A percentile compares a stretch with the other conserved stretches of the same genome.
These are phyloP conservation scores for Cotesia typhae DNA, from an alignment of 1,140 invertebrate genomes.

Conservation along the genomic window DNA sequence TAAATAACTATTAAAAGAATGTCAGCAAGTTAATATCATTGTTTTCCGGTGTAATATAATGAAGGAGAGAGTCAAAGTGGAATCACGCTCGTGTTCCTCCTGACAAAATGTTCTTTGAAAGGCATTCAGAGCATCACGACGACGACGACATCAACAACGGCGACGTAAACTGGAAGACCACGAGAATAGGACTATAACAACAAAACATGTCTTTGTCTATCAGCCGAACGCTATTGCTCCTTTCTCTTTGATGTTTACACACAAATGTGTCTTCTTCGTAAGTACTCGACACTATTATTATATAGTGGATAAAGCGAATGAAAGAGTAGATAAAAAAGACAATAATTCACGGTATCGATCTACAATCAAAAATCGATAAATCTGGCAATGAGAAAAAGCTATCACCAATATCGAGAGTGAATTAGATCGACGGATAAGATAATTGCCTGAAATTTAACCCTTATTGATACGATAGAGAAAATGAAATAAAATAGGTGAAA, in stretches of 20 bases:
- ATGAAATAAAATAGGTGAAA: conserved; percentile 33
- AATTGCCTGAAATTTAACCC: conserved; percentile 34
- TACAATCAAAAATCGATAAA: not conserved
- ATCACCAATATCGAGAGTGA: conserved; percentile 22
- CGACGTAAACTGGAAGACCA: not conserved
- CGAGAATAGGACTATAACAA: too few relatives aligned
- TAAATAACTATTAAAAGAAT: conserved; percentile 10
- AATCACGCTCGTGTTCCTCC: conserved; percentile 27
- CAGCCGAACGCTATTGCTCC: not conserved
- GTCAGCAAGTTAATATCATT: conserved; percentile 20
- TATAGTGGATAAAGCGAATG: too few relatives aligned
- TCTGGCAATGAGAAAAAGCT: conserved; percentile 1
- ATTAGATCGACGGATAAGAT: conserved; percentile 29
- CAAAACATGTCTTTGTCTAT: conserved; percentile 8
- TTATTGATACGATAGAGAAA: conserved; percentile 33
- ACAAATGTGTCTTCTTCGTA: not conserved
- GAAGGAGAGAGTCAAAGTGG: conserved; percentile 25
- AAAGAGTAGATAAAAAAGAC: not conserved
- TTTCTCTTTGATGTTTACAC: conserved; percentile 4
- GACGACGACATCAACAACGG: too few relatives aligned
- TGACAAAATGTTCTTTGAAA: conserved; percentile 27
- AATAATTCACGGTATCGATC: conserved; percentile 18
- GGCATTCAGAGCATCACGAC: conserved; percentile 28
- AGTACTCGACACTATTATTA: too few relatives aligned
- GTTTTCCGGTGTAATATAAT: conserved; percentile 19